Base-by-base conservation (phyloP, 2,113 vertebrate genomes). In the Poeciliopsis prolifica region DNA sequence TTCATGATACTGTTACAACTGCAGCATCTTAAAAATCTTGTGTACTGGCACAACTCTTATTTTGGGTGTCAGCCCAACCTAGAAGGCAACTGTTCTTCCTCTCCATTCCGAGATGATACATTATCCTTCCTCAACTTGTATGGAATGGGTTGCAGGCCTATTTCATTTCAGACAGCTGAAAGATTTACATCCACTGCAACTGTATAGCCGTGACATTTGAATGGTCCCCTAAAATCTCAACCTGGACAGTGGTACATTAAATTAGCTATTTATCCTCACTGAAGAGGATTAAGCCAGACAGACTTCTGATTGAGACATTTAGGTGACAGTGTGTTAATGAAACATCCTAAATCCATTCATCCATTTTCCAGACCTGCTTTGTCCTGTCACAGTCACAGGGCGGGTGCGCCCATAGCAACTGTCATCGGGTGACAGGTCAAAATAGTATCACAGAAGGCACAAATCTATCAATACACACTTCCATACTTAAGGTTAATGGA, bases 171-270 rank as follows among this genome's bases (percentile, higher is more conserved):
- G 87, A 90, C 84, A 92, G 88, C 72, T 82, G 87, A 90, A 70
- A 75, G 85, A 80, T 82, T 60, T 74, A 51, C 30, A 67, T 65
- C 63, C 65, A 26, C 79, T 86, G 87, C 85, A 91, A 89, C 86
- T 81, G 61, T 89, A 90, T 84, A 87, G 88, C 87, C 86, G 82
- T 92, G 88, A 90, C 89, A 91, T 90, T 91, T 86, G 83, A 6
- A 80, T 77, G 81, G 84, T 86, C 88, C 81, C 89, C 88, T 87
- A 86, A 83, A 82, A 87, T 65, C 65, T 51, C 15, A 35, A 65
- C 68, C 74, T 69, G 72, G 60, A 31, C 51, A 31, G 73, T 61
- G 11, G 35, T 29, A 62, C 37, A 58, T 10, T 31, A 30, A 75
- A 58, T 65, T 28, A 61, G 68, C 28, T 61, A 48, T 48, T 28